phyloP scores from a whole-genome alignment of 1,140 invertebrate species.

The Lepidurus packardi region DNA sequence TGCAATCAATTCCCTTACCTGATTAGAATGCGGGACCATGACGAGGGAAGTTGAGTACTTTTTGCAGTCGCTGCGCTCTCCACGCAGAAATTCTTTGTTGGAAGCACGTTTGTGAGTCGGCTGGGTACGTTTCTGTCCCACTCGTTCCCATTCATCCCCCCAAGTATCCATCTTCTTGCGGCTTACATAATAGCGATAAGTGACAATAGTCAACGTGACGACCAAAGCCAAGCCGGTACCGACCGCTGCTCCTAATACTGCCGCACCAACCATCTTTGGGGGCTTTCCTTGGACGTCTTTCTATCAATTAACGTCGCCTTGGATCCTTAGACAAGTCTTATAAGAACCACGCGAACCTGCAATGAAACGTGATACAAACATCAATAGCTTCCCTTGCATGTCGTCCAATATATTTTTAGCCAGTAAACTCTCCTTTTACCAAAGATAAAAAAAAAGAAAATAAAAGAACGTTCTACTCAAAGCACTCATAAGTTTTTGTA shows the following conservation, averaged over 20 bases:
- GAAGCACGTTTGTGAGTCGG: not conserved
- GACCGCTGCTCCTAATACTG: slow-evolving; percentile 57
- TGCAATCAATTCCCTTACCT: not conserved
- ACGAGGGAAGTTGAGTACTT: not conserved
- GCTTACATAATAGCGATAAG: slow-evolving; percentile 57
- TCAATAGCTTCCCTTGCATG: not conserved
- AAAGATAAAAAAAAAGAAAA: not conserved
- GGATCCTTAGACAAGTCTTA: not conserved
- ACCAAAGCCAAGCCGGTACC: slow-evolving; percentile 58
- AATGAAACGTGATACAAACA: not conserved
- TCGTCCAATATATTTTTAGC: not conserved
- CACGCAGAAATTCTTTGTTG: not conserved
- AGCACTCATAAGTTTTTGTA: too few relatives aligned
- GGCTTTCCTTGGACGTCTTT: not conserved
- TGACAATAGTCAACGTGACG: slow-evolving; percentile 58
- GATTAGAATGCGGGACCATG: not conserved
- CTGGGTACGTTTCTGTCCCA: not conserved
- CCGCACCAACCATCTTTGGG: slow-evolving; percentile 50
- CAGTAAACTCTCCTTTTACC: not conserved
- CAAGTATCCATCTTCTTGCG: slow-evolving; percentile 52
- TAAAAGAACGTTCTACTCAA: not conserved
- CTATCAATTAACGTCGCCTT: not conserved
- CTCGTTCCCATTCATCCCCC: slow-evolving; percentile 48
- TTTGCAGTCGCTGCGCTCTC: not conserved
- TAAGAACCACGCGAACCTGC: not conserved